Base-by-base conservation (phyloP, 2,113 vertebrate genomes). In the Mustelus asterias region DNA sequence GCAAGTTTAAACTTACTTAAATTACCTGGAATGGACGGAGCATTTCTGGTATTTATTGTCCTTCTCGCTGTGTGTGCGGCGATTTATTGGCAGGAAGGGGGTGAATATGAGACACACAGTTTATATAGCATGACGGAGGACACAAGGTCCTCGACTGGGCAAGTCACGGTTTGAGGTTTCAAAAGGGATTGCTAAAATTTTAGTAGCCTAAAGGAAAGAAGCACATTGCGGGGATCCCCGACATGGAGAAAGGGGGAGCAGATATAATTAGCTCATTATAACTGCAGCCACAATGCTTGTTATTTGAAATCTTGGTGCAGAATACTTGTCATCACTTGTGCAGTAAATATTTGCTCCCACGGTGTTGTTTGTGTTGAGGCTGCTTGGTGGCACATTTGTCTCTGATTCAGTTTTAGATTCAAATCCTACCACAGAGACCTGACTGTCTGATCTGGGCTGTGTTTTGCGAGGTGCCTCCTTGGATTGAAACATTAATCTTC, bases 81-180 rank as follows among this genome's bases (percentile, higher is more conserved):
- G 60, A 93, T 93, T 93, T 93, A 93, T 93, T 22, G 16, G 13
- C 89, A 92, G 89, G 37, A 83, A 80, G 76, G 58, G 13, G n/a
- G 89, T 9, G 1, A 93, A 7, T 9, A 16, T 37, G n/a, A 37
- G n/a, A 37, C 89, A 37, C 16, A 16, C 0, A 10, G n/a, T n/a
- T n/a, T 65, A 37, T 18, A 18, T 29, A n/a, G 89, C 16, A 6
- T 92, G 89, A 93, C 37, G 60, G 0, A 65, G 33, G 37, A 18
- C 37, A 44, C 16, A 7, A 93, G 6, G n/a, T 20, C 60, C n/a
- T 93, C n/a, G 10, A n/a, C 6, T n/a, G 33, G 86, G 3, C 13
- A 89, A 89, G 8, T 37, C 11, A 65, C 4, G 20, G 33, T 65
- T 6, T 22, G 33, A 9, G 89, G 8, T 37, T 67, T 67, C 37